Base-by-base conservation (phyloP, 2,888 invertebrate genomes). In the Eupithecia subfuscata region DNA sequence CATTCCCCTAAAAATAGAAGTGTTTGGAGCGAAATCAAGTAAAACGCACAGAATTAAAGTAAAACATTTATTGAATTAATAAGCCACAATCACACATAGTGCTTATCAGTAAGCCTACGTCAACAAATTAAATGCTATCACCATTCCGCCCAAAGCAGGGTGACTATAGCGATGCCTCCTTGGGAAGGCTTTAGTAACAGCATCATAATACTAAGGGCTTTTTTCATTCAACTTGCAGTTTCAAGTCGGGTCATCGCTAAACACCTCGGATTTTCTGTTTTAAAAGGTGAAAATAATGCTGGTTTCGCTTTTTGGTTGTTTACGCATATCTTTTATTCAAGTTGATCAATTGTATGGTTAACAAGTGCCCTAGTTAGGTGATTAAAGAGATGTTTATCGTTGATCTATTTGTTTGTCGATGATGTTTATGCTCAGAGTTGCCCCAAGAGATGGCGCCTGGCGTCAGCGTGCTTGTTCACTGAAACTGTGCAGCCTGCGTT, bases 401-500 rank as follows among this genome's bases (percentile, higher is more conserved):
- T 64, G 18, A 64, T 34, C 4, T 22, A 22, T 25, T 67, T 68
- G 12, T 22, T 22, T 16, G 43, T 43, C 5, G 6, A 22, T 14
- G 43, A 22, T 25, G 25, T 74, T 71, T 80, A 81, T 18, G 65
- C 25, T 48, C 75, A 75, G 70, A 81, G 78, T 74, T 79, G 70
- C 43, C 75, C 69, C 22, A 81, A 71, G 22, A 81, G 75, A 16
- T 18, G 72, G 22, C 80, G 80, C 64, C 86, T 83, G 30, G 78
- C 82, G 0, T 74, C 76, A 6, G 78, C 16, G 73, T 87, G 87
- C 75, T 89, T 88, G 83, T 88, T 88, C 71, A 83, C 74, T 3
- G 87, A 83, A 0, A 78, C 75, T 0, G 80, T 76, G 75, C 92
- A 92, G 22, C 88, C 89, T 11, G 91, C 91, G 63, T 82, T 76